These are phyloP conservation scores for Hydroisotoma schaefferi DNA, from an alignment of 2,888 invertebrate genomes.

Conservation along the genomic window DNA sequence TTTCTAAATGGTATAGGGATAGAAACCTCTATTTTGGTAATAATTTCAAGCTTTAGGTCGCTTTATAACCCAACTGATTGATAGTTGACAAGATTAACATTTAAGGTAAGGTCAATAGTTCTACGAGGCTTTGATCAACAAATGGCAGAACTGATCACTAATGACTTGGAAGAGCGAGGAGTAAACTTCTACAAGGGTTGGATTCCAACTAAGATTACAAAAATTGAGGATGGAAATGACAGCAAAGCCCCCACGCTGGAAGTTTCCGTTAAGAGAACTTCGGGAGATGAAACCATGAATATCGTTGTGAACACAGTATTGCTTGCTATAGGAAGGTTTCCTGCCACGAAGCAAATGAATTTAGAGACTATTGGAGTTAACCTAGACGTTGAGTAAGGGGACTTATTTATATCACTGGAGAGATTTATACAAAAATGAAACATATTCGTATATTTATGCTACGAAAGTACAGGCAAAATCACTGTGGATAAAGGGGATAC, in stretches of 20 bases:
- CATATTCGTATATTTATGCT: background rate
- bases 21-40: constrained; percentile 54
- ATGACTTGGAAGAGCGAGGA: constrained; percentile 55
- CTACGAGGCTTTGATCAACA: constrained; percentile 58
- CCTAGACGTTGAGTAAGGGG: constrained; percentile 37
- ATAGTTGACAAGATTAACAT: too few relatives aligned
- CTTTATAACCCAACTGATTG: too few relatives aligned
- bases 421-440: background rate
- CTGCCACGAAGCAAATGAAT: constrained; percentile 53
- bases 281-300: background rate
- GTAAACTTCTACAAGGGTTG: constrained; percentile 54
- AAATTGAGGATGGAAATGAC: constrained; percentile 52
- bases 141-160: constrained; percentile 57
- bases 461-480: background rate
- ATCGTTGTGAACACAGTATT: constrained; percentile 60
- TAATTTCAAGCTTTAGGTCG: too few relatives aligned
- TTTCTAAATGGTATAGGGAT: constrained; percentile 56
- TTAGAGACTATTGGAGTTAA: constrained; percentile 50
- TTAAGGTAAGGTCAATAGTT: constrained; percentile 58
- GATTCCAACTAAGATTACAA: constrained; percentile 54
- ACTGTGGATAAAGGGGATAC: constrained; percentile 16
- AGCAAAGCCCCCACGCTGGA: constrained; percentile 13
- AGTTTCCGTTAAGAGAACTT: background rate
- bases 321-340: constrained; percentile 58
- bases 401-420: constrained; percentile 15